Evolutionary conservation across 1,140 invertebrate genomes (phyloP).

Genomic region (Scaptodrosophila lebanonensis): DNA sequence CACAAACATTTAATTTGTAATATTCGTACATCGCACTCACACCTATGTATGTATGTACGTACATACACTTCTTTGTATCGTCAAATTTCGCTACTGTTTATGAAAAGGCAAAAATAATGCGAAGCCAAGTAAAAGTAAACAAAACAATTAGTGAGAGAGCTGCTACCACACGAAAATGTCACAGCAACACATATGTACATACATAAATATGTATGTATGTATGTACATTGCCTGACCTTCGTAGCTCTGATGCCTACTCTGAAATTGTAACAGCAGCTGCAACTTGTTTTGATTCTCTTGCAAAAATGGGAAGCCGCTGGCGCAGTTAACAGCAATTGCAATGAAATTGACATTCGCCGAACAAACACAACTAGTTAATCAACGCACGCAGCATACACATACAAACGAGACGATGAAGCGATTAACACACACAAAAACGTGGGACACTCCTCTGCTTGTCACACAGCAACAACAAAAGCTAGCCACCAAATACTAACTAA

Average conservation of each 20-base stretch:
- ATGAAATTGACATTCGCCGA: conserved; percentile 71
- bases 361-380: conserved; percentile 68
- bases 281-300: conserved; percentile 58
- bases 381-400: conserved; percentile 23
- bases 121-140: conserved; percentile 61
- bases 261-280: conserved; percentile 51
- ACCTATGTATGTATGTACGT: no score
- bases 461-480: neutral
- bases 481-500: conserved; percentile 8
- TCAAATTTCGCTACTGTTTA: conserved; percentile 64
- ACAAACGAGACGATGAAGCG: conserved; percentile 21
- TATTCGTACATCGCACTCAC: no score
- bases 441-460: no score
- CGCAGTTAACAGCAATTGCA: conserved; percentile 48
- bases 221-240: no score
- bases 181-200: no score
- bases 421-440: conserved; percentile 32
- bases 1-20: no score
- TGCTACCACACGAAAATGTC: neutral
- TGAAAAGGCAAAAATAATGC: conserved; percentile 22
- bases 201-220: no score
- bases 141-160: conserved; percentile 59
- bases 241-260: conserved; percentile 6
- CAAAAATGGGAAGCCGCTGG: no score
- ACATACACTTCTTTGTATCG: conserved; percentile 40